Evolutionary conservation across 2,888 invertebrate genomes (phyloP).

Genomic region (Neoitamus cyanurus): DNA sequence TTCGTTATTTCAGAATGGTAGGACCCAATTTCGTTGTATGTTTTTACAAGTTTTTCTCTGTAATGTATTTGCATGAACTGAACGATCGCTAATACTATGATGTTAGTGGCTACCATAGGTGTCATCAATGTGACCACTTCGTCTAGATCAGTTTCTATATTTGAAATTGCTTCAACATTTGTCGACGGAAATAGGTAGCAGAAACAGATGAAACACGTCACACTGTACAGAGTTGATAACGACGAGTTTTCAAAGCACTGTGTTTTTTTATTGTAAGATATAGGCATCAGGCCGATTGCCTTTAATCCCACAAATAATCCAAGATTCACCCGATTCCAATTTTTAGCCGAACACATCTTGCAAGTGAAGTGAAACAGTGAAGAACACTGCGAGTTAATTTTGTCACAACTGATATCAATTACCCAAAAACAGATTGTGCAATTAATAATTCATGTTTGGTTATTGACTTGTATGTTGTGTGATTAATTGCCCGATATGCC

Average conservation of each 20-base stretch:
- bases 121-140: neutral
- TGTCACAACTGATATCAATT: neutral
- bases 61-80: neutral
- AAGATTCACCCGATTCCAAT: neutral
- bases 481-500: slow-evolving; percentile 20
- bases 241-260: slow-evolving; percentile 39
- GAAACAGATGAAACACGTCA: neutral
- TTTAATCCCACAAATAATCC: neutral
- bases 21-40: neutral
- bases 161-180: neutral
- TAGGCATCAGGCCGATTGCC: slow-evolving; percentile 23
- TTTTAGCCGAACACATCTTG: neutral
- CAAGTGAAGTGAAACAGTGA: neutral
- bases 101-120: slow-evolving; percentile 6
- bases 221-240: slow-evolving; percentile 12
- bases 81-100: neutral
- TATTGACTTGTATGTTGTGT: neutral
- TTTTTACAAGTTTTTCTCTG: neutral
- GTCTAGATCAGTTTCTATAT: neutral
- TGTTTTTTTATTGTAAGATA: slow-evolving; percentile 33
- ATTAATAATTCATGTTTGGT: slow-evolving; percentile 11
- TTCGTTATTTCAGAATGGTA: neutral
- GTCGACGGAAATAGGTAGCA: neutral
- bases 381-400: neutral
- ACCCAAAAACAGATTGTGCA: neutral